A percentile compares a stretch with the other conserved stretches of the same genome.
phyloP scores from a whole-genome alignment of 1,140 invertebrate species.

The Drosophila nigrodunni region DNA sequence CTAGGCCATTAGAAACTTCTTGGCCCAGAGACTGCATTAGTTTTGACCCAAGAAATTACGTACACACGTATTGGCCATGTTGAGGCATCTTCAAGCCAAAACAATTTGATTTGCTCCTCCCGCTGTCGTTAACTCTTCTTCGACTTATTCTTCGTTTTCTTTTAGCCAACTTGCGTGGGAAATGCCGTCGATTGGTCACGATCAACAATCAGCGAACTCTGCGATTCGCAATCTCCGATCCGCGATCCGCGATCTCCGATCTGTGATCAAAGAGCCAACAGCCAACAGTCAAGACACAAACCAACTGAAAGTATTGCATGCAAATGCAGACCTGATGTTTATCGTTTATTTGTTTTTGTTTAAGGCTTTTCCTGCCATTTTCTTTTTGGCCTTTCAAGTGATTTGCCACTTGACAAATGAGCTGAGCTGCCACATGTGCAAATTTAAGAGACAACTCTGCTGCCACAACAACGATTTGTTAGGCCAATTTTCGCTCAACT shows the following conservation, averaged over 20 bases:
- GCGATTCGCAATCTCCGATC: conserved; percentile 22
- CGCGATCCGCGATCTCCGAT: conserved; percentile 23
- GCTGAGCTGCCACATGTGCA: conserved; percentile 77
- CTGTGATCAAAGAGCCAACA: conserved; percentile 8
- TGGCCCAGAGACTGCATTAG: conserved; percentile 38
- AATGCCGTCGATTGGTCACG: conserved; percentile 75
- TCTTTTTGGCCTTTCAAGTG: conserved; percentile 60
- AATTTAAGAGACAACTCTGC: conserved; percentile 51
- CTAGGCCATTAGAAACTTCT: conserved; percentile 52
- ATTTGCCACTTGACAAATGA: conserved; percentile 81
- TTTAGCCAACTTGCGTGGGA: conserved; percentile 67
- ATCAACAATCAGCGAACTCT: conserved; percentile 38
- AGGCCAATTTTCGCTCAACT: conserved; percentile 54
- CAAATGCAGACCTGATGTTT: conserved; percentile 75
- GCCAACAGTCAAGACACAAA: conserved; percentile 26
- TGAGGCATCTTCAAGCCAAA: conserved; percentile 9
- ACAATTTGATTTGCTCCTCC: conserved; percentile 14
- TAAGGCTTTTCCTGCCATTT: conserved; percentile 20
- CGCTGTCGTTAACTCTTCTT: background rate
- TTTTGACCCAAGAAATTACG: conserved; percentile 37
- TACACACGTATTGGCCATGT: conserved; percentile 21
- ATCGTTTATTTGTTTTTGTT: conserved; percentile 49
- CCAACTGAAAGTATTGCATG: conserved; percentile 43
- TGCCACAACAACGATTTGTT: conserved; percentile 49
- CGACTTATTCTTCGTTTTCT: conserved; percentile 4